Base-by-base conservation (phyloP, 1,140 invertebrate genomes). In the Tetraneura akinire region DNA sequence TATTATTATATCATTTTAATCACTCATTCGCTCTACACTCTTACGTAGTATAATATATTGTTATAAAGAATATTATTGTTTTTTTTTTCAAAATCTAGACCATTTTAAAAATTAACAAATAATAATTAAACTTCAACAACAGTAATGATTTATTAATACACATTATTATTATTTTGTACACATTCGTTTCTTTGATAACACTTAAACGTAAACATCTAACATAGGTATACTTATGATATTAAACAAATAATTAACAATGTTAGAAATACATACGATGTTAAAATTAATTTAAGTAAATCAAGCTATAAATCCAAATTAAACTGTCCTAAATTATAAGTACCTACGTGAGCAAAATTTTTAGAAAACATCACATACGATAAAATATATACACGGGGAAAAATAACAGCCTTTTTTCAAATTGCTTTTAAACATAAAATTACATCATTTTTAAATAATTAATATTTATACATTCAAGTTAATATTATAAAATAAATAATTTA, bases 341-440 rank as follows among this genome's bases (percentile, higher is more conserved):
- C 74, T 78, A 78, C 37, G 45, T 78, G 74, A 78, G 74, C 74
- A 78, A 78, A 78, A 78, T 62, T 55, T 37, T 62, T 37, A 78
- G 10, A 78, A 78, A 78, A 47, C 55, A 78, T 60, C 21, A 60
- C 29, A 47, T 51, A 37, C 32, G 32, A 37, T 37, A 37, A 4
- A 37, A 60, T 76, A 78, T 78, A 42, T 78, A 78, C 74, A 78
- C 21, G 74, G 74, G 55, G 37, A 62, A 57, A 78, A 62, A 45
- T 62, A 78, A 78, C 74, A 78, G 74, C 74, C 74, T 78, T 78
- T n/a, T 47, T 71, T 71, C 68, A 51, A 51, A 71, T 71, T 71
- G 68, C 47, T 29, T 71, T 71, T 71, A 71, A n/a, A 51, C 51
- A 71, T 71, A 51, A 29, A 29, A 62, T 62, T 62, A 62, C 57